Base-by-base conservation (phyloP, 2,797 vertebrate species). In the Tauraco hartlaubi region DNA sequence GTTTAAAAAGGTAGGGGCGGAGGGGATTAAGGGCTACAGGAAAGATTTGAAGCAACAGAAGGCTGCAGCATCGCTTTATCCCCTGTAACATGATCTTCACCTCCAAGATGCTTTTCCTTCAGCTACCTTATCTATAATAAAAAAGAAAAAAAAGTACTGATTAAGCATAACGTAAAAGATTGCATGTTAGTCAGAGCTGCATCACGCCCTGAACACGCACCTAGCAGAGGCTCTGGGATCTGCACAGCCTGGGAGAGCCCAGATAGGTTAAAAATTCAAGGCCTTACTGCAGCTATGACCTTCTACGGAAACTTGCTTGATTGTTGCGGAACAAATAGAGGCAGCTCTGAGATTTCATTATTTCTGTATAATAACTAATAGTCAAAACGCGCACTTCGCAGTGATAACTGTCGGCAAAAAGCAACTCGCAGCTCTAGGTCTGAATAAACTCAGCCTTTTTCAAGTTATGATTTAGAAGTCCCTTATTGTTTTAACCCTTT, bases 151-250 rank as follows among this genome's bases (percentile, higher is more conserved):
- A 43, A 12, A 2, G 1, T 13, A 82, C 10, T 17, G 25, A 91
- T 61, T 22, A 83, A 77, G 29, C 35, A 26, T 4, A 62, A 86
- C 3, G 2, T 29, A 58, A 48, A 66, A 52, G 39, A 37, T 0
- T 28, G 31, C 48, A 51, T 1, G 7, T 44, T 49, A 84, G 39
- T 61, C 22, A 43, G 79, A 52, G 46, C 58, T 52, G 66, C 33
- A 54, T 29, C 44, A 14, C 0, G 1, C 13, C 17, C 67, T 54
- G 17, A 51, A 19, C 0, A 1, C 11, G n/a, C 52, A 52, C 20
- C 1, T 2, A n/a, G 29, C 56, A 78, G 41, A 33, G 41, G 23
- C 46, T 59, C 5, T 51, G 29, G 25, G 44, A 79, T n/a, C 61
- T 46, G n/a, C 69, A 74, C 37, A 49, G 89, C 71, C 6, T 2